Evolutionary conservation across 2,113 vertebrate species (phyloP).

Genomic region (Sapayoa aenigma): DNA sequence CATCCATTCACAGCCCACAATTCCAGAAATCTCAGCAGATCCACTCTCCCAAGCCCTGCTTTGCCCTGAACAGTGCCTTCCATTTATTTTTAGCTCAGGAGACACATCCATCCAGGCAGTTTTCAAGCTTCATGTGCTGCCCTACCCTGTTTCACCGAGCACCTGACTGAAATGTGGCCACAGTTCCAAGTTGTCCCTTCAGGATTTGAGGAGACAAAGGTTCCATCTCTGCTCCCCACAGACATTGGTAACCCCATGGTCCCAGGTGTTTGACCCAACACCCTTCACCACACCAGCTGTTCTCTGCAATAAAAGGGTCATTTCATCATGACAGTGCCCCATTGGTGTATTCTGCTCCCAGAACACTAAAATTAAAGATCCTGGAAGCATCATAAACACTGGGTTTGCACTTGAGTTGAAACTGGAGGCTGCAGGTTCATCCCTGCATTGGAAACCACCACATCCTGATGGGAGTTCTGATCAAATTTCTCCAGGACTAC

Average conservation of each 20-base stretch:
- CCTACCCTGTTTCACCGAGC: neutral
- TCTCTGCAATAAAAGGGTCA: neutral
- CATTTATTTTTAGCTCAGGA: slow-evolving; percentile 15
- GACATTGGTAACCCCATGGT: rapidly evolving
- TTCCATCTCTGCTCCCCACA: neutral
- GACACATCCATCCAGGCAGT: neutral
- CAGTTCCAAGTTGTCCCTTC: neutral
- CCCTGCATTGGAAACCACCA: neutral
- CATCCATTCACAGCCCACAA: neutral
- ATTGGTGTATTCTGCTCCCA: too few relatives aligned
- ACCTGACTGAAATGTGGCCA: neutral
- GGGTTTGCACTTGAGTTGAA: neutral
- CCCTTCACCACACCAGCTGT: neutral
- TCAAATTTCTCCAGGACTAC: neutral
- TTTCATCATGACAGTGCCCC: neutral
- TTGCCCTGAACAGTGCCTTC: neutral
- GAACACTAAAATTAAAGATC: neutral
- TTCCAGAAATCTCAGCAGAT: neutral
- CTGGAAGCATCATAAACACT: neutral
- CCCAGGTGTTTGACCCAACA: neutral
- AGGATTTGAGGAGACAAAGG: neutral
- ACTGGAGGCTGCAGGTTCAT: neutral
- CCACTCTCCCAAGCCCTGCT: neutral
- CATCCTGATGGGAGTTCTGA: rapidly evolving
- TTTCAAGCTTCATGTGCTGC: neutral